These are phyloP conservation scores for Sinosuthora webbiana DNA, from an alignment of 2,113 vertebrate species.

Conservation along the genomic window DNA sequence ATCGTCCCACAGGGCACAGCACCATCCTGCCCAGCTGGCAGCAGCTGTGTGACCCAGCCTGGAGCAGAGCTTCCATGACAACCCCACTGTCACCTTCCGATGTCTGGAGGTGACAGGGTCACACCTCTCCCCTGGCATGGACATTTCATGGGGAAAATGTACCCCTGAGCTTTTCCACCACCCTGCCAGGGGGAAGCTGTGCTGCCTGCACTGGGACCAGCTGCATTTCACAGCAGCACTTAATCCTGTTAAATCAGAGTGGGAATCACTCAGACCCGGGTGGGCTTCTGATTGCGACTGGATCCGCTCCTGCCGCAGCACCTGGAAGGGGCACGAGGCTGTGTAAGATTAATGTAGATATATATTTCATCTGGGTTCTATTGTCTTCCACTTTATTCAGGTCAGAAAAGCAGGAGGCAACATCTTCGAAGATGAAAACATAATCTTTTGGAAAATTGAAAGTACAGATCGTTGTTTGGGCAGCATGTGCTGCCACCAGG, in stretches of 20 bases:
- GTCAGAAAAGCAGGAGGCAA: conserved; percentile 71
- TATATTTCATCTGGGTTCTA: conserved; percentile 59
- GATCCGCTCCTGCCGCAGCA: not conserved
- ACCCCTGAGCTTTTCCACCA: not conserved
- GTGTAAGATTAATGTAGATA: conserved; percentile 30
- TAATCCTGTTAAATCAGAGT: not conserved
- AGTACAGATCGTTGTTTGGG: conserved; percentile 41
- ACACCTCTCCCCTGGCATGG: rapidly evolving
- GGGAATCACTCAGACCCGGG: not conserved
- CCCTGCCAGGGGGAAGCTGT: rapidly evolving
- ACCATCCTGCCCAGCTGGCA: not conserved
- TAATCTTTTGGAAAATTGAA: conserved; percentile 70
- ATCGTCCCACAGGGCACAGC: rapidly evolving
- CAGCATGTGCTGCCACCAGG: rapidly evolving
- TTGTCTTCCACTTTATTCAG: conserved; percentile 59
- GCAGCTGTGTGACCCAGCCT: not conserved
- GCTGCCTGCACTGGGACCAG: rapidly evolving
- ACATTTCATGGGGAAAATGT: rapidly evolving
- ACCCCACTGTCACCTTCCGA: not conserved
- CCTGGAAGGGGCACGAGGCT: not conserved
- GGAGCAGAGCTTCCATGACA: not conserved
- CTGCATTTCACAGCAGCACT: not conserved
- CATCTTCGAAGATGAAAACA: conserved; percentile 47
- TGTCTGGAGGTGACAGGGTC: not conserved
- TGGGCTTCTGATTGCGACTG: not conserved